Evolutionary conservation across 2,113 vertebrate species (phyloP).

Genomic region (Tursiops truncatus): DNA sequence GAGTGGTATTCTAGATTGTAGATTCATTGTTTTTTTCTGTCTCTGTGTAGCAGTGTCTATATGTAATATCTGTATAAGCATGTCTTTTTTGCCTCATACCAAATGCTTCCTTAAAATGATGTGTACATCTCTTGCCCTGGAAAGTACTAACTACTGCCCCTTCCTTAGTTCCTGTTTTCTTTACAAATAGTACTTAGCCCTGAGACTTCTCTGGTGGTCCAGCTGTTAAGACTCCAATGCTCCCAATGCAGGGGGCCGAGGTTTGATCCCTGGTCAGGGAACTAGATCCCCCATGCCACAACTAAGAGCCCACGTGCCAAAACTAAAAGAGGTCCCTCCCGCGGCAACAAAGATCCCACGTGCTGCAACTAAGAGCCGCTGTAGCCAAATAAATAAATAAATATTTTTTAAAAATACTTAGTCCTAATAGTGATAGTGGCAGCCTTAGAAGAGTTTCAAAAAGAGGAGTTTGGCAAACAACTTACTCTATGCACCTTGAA

Average conservation of each 20-base stretch:
- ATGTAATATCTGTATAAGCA: neutral
- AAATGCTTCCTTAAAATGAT: conserved; percentile 6
- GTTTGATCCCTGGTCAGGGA: too few species aligned
- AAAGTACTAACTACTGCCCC: neutral
- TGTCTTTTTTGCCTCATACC: neutral
- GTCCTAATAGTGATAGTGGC: neutral
- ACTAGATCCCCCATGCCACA: too few species aligned
- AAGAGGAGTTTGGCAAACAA: neutral
- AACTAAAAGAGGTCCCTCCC: too few species aligned
- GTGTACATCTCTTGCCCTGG: neutral
- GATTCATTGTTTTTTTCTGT: neutral
- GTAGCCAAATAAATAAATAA: too few species aligned
- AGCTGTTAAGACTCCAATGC: too few species aligned
- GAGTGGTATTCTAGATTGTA: neutral
- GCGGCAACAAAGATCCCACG: too few species aligned
- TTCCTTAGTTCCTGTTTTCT: neutral
- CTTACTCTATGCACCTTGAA: neutral
- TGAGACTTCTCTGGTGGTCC: too few species aligned
- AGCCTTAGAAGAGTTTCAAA: neutral
- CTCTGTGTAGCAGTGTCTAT: neutral
- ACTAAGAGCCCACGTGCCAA: too few species aligned
- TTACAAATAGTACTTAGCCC: neutral
- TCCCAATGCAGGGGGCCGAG: too few species aligned
- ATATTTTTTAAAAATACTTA: neutral
- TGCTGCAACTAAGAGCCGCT: too few species aligned